Evolutionary conservation across 2,888 invertebrate species (phyloP).

Genomic region (Synanthedon andrenaeformis): DNA sequence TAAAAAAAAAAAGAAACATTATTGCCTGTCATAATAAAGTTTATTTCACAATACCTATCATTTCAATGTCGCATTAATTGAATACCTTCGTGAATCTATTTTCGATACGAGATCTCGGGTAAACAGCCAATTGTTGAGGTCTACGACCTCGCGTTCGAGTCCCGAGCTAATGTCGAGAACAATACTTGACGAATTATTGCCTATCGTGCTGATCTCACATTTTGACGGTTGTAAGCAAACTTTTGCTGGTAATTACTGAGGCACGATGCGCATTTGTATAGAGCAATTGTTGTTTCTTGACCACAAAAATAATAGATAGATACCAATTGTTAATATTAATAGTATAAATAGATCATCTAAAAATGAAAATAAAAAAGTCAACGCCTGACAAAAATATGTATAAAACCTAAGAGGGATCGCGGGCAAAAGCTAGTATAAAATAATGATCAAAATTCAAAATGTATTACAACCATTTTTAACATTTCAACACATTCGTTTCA

Average conservation of each 20-base stretch:
- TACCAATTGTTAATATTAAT: slow-evolving; percentile 4
- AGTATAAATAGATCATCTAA: not conserved
- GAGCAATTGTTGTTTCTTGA: slow-evolving; percentile 11
- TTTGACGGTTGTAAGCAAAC: slow-evolving; percentile 23
- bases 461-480: no score
- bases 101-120: slow-evolving; percentile 29
- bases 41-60: not conserved
- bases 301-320: slow-evolving; percentile 8
- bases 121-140: slow-evolving; percentile 48
- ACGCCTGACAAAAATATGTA: no score
- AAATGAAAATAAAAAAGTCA: not conserved
- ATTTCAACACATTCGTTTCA: no score
- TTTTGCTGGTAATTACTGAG: slow-evolving; percentile 13
- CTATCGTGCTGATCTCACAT: slow-evolving; percentile 31
- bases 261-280: slow-evolving; percentile 15
- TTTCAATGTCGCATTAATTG: not conserved
- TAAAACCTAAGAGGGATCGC: no score
- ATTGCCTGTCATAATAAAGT: not conserved
- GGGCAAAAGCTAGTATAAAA: no score
- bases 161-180: slow-evolving; percentile 55
- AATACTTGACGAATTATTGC: slow-evolving; percentile 47
- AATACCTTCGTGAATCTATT: slow-evolving; percentile 21
- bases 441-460: no score
- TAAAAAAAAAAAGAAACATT: no score
- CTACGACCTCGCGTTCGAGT: slow-evolving; percentile 23